Evolutionary conservation across 2,797 vertebrate genomes (phyloP), one percentile per base, ranked within the genome.

Genomic region (Phrynocephalus guinanensis): DNA sequence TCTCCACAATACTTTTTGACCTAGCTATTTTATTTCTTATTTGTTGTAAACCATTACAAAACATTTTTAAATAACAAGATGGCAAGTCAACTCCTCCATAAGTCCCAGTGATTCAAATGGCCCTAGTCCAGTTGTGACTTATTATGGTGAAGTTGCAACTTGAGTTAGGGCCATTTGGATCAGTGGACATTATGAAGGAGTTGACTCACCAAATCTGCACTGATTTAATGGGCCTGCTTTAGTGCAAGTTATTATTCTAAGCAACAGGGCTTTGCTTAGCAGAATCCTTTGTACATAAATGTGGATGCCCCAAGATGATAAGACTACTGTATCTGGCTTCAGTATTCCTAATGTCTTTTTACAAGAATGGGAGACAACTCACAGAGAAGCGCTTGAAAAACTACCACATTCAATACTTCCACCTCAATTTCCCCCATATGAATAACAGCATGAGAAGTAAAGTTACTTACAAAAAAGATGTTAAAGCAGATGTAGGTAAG

Each of bases 21-120:
- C 48, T 79, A 78, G n/a, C 33, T 56, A 24, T 75, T 16, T 6
- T 91, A 5, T 6, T 88, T 87, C 26, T 70, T 10, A n/a, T 90
- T 2, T 30, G 22, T 66, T 52, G 28, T 7, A 79, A 70, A 33
- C 30, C 1, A 76, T 50, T 56, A 73, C 24, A 24, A 38, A 70
- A 7, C 26, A 24, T 80, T 70, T 63, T 76, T 67, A 66, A 0
- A 0, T 7, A 84, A 13, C 52, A 56, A 18, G 30, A 22, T 38
- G 72, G 16, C 6, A 75, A 11, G 52, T 20, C 60, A 63, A 63
- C 15, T 63, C 60, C 15, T 20, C 4, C 60, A 4, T 18, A 63
- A 63, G 18, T 63, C 20, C 60, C 18, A 63, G 16, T 63, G 60
- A 63, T 63, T 63, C 60, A 63, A 63, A 63, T 15, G 11, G 60